Evolutionary conservation across 1,140 invertebrate genomes (phyloP).

Genomic region (Ephestia elutella): DNA sequence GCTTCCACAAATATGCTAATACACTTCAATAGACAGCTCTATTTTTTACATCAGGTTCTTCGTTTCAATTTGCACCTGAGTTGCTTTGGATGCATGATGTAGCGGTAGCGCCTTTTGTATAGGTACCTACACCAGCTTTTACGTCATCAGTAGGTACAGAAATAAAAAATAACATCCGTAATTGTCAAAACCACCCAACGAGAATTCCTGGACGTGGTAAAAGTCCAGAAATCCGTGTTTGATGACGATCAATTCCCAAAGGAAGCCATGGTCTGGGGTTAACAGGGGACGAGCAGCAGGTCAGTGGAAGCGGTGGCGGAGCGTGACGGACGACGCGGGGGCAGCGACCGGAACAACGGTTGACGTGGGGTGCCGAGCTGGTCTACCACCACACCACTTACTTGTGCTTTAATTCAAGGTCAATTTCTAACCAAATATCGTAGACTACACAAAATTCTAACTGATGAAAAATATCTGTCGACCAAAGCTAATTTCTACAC

Average conservation of each 20-base stretch:
- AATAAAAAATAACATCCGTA: background rate
- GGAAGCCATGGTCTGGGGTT: conserved; percentile 10
- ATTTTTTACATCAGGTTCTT: background rate
- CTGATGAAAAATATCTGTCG: no score
- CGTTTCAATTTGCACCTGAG: background rate
- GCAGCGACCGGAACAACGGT: conserved; percentile 39
- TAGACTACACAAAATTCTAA: no score
- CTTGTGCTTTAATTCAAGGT: background rate
- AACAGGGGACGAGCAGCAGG: conserved; percentile 14
- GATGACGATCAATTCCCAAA: conserved; percentile 12
- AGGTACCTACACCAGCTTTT: no score
- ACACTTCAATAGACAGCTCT: conserved; percentile 7
- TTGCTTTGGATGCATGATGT: no score
- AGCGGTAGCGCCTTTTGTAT: no score
- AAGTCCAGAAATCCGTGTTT: conserved; percentile 7
- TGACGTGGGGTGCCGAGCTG: background rate
- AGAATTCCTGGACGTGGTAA: conserved; percentile 12
- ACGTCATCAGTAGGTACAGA: no score
- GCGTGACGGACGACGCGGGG: conserved; percentile 33
- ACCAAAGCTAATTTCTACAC: no score
- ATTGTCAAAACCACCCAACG: background rate
- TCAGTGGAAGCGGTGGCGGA: conserved; percentile 37
- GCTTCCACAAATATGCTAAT: conserved; percentile 24
- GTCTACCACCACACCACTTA: background rate
- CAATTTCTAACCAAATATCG: background rate